phyloP scores from a whole-genome alignment of 2,113 vertebrate species.

The Thomomys bottae region DNA sequence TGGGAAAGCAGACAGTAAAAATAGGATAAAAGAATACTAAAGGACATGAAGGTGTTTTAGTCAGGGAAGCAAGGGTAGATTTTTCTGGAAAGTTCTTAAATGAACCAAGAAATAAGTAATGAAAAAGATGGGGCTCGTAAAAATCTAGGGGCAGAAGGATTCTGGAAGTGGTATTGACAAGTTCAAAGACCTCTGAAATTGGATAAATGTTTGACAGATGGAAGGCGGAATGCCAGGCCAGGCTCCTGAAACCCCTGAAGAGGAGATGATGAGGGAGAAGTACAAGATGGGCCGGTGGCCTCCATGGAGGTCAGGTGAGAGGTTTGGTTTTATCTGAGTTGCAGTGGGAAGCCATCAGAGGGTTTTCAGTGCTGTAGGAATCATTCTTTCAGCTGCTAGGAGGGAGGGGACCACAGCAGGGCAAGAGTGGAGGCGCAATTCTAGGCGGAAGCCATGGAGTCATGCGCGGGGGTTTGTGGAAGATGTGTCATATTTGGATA shows the following conservation, averaged over 20 bases:
- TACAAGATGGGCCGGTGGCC: neutral
- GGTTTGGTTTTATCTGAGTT: neutral
- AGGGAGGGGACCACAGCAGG: neutral
- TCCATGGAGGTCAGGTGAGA: neutral
- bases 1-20: neutral
- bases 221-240: neutral
- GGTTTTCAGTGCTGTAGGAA: neutral
- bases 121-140: neutral
- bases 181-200: neutral
- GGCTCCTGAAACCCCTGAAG: neutral
- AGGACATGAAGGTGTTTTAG: neutral
- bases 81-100: neutral
- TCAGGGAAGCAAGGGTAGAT: neutral
- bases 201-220: neutral
- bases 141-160: neutral
- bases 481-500: neutral
- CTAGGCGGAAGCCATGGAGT: neutral
- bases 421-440: neutral
- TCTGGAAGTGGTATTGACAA: neutral
- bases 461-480: neutral
- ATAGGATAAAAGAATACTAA: neutral
- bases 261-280: neutral
- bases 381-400: neutral
- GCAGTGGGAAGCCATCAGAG: neutral
- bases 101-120: neutral